A percentile compares a stretch with the other conserved stretches of the same genome.
Conservation (phyloP, 30 jellyfish, hydroid and myxozoan species). For the Nemopilema nomurai region DNA sequence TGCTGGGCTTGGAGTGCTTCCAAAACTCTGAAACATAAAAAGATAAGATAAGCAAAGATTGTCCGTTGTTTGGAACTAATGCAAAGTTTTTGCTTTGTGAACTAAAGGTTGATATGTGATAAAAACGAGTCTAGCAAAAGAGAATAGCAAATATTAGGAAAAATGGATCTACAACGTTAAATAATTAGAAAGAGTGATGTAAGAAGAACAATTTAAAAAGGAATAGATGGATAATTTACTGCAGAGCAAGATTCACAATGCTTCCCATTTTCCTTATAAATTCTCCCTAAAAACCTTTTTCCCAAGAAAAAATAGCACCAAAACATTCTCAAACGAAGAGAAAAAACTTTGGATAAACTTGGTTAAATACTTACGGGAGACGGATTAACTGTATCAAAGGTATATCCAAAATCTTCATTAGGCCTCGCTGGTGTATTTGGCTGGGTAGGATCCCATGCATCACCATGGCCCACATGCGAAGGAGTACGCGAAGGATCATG, state of each 20-base stretch:
- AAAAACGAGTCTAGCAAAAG: no score
- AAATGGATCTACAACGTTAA: no score
- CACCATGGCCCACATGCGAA: slow-evolving; percentile 98
- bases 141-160: no score
- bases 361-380: slow-evolving; percentile 86
- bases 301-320: background rate
- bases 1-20: slow-evolving; percentile 94
- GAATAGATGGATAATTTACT: no score
- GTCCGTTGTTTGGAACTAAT: no score
- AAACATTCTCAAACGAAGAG: no score
- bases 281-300: background rate
- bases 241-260: no score
- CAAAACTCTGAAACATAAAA: slow-evolving; percentile 78
- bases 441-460: slow-evolving; percentile 99
- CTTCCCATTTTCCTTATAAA: background rate
- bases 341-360: no score
- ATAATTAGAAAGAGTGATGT: no score
- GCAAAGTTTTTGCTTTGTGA: background rate
- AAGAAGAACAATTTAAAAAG: no score
- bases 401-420: slow-evolving; percentile 92
- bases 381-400: slow-evolving; percentile 91
- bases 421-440: slow-evolving; percentile 99
- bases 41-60: background rate
- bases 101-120: no score
- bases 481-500: slow-evolving; percentile 95